Evolutionary conservation across 2,797 vertebrate species (phyloP).

Genomic region (Lutjanus campechanus): DNA sequence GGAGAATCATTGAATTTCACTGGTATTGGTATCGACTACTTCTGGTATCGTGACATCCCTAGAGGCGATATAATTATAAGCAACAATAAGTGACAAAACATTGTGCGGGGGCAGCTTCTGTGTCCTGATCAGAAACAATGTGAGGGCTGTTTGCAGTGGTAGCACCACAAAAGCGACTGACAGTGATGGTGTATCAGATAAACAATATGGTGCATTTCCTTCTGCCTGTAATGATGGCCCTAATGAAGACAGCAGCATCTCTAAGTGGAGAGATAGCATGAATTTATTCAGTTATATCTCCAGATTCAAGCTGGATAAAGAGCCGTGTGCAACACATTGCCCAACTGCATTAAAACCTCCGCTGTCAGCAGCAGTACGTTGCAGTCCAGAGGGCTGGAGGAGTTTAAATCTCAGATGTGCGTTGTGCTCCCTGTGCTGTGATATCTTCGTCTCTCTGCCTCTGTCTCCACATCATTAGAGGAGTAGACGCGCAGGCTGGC

Average conservation of each 20-base stretch:
- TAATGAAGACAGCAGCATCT: conserved; percentile 19
- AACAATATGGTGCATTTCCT: conserved; percentile 30
- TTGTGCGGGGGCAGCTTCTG: conserved; percentile 6
- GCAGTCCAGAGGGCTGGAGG: conserved; percentile 19
- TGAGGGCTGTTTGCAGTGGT: conserved; percentile 13
- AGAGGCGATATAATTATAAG: too few relatives aligned
- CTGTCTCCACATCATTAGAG: conserved; percentile 44
- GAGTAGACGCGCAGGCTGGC: conserved; percentile 33
- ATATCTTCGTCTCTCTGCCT: conserved; percentile 43
- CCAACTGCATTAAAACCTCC: conserved; percentile 17
- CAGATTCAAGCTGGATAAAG: conserved; percentile 18
- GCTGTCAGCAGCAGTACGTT: conserved; percentile 27
- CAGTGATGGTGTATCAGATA: conserved; percentile 12
- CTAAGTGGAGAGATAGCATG: conserved; percentile 26
- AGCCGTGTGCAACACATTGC: conserved; percentile 18
- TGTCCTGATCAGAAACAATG: not conserved
- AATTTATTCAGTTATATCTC: conserved; percentile 11
- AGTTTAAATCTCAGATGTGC: conserved; percentile 40
- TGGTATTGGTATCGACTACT: too few relatives aligned
- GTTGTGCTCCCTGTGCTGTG: conserved; percentile 38
- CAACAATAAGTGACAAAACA: not conserved
- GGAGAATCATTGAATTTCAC: too few relatives aligned
- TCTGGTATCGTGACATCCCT: too few relatives aligned
- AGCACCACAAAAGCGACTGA: conserved; percentile 24
- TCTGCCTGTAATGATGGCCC: conserved; percentile 15